phyloP scores from a whole-genome alignment of 2,888 invertebrate species.

The Drosophila setosimentum region DNA sequence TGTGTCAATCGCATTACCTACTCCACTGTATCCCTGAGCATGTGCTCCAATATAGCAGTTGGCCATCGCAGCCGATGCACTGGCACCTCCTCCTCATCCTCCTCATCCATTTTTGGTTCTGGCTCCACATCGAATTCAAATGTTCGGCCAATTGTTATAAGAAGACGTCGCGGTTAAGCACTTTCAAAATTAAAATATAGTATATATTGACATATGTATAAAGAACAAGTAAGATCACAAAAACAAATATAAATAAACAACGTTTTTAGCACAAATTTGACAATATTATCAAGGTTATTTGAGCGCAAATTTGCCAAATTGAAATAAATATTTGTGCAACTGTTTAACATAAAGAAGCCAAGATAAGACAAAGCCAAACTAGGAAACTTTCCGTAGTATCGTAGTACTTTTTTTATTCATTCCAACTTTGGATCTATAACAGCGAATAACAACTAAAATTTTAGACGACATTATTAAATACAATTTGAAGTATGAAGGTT shows the following conservation, averaged over 20 bases:
- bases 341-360: conserved; percentile 1
- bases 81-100: background rate
- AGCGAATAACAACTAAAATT: background rate
- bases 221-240: background rate
- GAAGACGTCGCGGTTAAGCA: conserved; percentile 43
- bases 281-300: background rate
- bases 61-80: conserved; percentile 49
- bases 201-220: background rate
- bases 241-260: background rate
- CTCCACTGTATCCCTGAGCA: conserved; percentile 24
- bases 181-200: background rate
- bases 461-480: background rate
- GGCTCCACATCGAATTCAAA: conserved; percentile 21
- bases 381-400: no score
- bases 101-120: background rate
- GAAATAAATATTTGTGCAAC: conserved; percentile 28
- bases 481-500: background rate
- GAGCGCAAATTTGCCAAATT: background rate
- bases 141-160: conserved; percentile 44
- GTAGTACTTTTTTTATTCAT: conserved; percentile 1
- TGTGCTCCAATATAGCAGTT: conserved; percentile 42
- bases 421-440: background rate
- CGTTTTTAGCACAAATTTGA: background rate
- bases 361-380: background rate
- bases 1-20: conserved; percentile 41